Conservation (phyloP, 2,888 invertebrate genomes). For the Pristionchus exspectatus region DNA sequence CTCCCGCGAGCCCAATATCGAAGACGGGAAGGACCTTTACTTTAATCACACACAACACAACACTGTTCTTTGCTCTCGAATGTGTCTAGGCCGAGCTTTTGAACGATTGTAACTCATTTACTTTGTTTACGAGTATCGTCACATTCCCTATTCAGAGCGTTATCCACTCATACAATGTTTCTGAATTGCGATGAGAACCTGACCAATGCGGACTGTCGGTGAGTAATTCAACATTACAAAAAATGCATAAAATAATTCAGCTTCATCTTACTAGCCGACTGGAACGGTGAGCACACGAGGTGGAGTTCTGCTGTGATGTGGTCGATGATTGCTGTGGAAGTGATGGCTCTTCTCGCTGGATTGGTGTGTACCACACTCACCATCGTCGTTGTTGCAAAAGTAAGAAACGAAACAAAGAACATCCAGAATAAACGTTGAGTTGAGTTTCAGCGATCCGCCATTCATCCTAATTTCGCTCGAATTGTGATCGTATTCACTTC, state of each 20-base stretch:
- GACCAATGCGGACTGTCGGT: slow-evolving; percentile 1
- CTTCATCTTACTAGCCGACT: neutral
- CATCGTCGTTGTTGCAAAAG: neutral
- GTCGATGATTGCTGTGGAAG: too few species aligned
- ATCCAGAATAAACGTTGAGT: neutral
- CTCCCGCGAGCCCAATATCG: too few species aligned
- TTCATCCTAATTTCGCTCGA: neutral
- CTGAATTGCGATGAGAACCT: neutral
- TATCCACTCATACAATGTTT: neutral
- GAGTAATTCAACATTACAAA: neutral
- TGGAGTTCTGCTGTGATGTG: neutral
- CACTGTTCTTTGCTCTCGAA: too few species aligned
- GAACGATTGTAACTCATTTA: neutral
- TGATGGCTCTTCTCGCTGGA: too few species aligned
- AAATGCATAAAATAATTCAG: neutral
- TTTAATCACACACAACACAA: too few species aligned
- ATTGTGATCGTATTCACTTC: neutral
- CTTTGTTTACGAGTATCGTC: neutral
- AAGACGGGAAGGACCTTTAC: too few species aligned
- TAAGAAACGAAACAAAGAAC: neutral
- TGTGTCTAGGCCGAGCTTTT: neutral
- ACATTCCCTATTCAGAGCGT: neutral
- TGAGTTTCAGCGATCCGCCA: neutral
- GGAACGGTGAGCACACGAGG: neutral
- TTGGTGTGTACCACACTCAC: too few species aligned